Base-by-base conservation (phyloP, 2,888 invertebrate species). In the Sphaeridia pumilis region DNA sequence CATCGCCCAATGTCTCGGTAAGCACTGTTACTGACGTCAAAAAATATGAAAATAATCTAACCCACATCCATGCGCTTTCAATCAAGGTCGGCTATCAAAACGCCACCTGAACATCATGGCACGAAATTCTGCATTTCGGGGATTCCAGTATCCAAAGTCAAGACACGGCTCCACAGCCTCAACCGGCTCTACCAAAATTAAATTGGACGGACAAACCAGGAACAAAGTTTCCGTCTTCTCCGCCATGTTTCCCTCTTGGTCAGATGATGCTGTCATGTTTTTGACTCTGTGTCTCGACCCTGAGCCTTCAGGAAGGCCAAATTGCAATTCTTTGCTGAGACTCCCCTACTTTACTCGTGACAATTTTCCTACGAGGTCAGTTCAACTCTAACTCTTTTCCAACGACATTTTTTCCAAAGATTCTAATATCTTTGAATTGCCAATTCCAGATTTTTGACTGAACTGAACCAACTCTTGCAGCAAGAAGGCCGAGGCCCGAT, bases 1-100 rank as follows among this genome's bases (percentile, higher is more conserved):
- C 58, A 88, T 89, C 58, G 82, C 84, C 35, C 83, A 81, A 71
- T 76, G 81, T 67, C 76, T 88, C 56, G 89, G 87, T 54, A 44
- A 50, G 52, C 46, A 5, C n/a, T n/a, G n/a, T n/a, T n/a, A n/a
- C n/a, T n/a, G n/a, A 35, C 20, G 5, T 28, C 22, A 35, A 45
- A 45, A 22, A 28, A 46, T 46, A 27, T 45, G 17, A 25, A 45
- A 3, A 31, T 31, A 10, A 7, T 31, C 31, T 31, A 31, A 31
- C 10, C 7, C 31, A 31, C 31, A 10, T n/a, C 42, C n/a, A 35
- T 25, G 20, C 25, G 26, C 1, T 38, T 34, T 22, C 22, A 17
- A 28, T 52, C 43, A 20, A 65, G 64, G 64, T 12, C 56, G 64
- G 31, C 50, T 63, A 2, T 56, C 60, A 10, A 62, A 63, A 46